Conservation (phyloP, 2,888 invertebrate species). For the Scelioninae gen. 1 region DNA sequence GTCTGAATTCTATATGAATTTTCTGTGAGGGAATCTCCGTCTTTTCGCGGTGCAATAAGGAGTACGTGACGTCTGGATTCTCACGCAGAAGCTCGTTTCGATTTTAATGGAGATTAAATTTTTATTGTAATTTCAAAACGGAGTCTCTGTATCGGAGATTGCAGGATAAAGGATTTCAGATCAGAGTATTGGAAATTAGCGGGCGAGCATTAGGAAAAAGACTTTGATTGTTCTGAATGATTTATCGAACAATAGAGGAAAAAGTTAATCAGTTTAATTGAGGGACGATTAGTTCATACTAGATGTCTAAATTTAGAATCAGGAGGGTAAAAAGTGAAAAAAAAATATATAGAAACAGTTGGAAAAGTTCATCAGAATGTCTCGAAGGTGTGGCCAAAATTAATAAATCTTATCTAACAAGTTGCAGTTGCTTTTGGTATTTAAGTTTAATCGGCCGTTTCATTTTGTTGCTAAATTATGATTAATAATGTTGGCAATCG, state of each 20-base stretch:
- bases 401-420: conserved; percentile 38
- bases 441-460: conserved; percentile 32
- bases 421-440: conserved; percentile 21
- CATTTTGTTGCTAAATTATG: conserved; percentile 22
- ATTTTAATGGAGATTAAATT: conserved; percentile 43
- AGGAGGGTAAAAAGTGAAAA: background rate
- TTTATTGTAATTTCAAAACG: conserved; percentile 18
- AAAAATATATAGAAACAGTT: background rate
- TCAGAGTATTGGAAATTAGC: conserved; percentile 28
- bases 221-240: conserved; percentile 28
- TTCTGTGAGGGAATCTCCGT: conserved; percentile 3
- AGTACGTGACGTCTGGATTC: conserved; percentile 44
- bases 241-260: conserved; percentile 12
- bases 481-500: conserved; percentile 18
- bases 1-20: conserved; percentile 30
- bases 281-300: conserved; percentile 1
- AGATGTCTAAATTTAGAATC: conserved; percentile 19
- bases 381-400: conserved; percentile 30
- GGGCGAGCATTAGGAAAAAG: conserved; percentile 10
- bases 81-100: conserved; percentile 33
- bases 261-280: conserved; percentile 41
- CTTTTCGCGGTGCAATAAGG: conserved; percentile 15
- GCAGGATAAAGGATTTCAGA: conserved; percentile 28
- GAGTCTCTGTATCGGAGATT: conserved; percentile 45
- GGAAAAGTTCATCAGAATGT: conserved; percentile 16